Conservation (phyloP, 2,888 invertebrate species). For the Falcaria lacertinaria region DNA sequence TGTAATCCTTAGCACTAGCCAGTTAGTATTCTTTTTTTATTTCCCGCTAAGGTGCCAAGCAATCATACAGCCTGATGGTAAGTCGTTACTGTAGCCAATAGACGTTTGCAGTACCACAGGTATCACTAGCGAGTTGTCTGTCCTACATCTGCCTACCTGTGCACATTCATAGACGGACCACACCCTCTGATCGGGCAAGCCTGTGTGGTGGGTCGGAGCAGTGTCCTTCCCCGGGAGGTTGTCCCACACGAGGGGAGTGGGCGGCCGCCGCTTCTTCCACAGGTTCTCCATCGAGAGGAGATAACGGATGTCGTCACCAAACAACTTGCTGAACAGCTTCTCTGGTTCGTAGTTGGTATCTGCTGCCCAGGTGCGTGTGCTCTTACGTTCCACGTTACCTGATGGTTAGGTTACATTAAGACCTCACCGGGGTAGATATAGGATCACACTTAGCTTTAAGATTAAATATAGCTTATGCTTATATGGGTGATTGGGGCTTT, state of each 20-base stretch:
- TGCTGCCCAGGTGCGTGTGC: conserved; percentile 95
- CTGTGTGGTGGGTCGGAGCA: conserved; percentile 60
- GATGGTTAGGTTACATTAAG: background rate
- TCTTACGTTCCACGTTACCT: conserved; percentile 74
- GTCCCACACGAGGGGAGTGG: conserved; percentile 88
- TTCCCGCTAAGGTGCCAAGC: too few species aligned
- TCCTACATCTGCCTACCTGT: conserved; percentile 60
- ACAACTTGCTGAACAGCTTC: conserved; percentile 95
- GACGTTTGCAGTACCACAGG: too few species aligned
- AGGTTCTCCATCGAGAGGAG: conserved; percentile 95
- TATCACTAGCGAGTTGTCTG: too few species aligned
- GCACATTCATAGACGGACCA: conserved; percentile 90
- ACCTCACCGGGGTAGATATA: too few species aligned
- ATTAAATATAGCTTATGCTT: too few species aligned
- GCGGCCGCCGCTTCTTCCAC: conserved; percentile 94
- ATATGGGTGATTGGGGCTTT: too few species aligned
- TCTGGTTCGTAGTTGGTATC: conserved; percentile 89
- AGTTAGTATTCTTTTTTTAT: too few species aligned
- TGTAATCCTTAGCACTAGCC: too few species aligned
- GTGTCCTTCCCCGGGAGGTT: conserved; percentile 80
- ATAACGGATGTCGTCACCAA: conserved; percentile 96
- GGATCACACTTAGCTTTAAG: too few species aligned
- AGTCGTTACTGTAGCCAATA: too few species aligned
- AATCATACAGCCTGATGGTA: too few species aligned
- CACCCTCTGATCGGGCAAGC: conserved; percentile 85